These are phyloP conservation scores for Gobio occitaniae DNA, from an alignment of 2,797 vertebrate genomes.

Conservation along the genomic window DNA sequence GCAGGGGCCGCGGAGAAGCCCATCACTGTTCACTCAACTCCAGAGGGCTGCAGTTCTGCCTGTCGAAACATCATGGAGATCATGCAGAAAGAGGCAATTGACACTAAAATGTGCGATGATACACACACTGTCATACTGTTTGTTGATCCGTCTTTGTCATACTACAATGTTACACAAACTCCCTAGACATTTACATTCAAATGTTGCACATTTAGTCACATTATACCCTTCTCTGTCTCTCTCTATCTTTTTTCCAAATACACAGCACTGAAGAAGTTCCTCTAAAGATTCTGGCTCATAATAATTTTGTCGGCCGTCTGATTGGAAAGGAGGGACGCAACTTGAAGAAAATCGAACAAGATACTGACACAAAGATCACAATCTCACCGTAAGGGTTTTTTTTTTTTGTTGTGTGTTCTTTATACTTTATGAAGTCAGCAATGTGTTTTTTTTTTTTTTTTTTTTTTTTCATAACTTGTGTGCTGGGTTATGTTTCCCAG, in stretches of 20 bases:
- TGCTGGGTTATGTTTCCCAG: neutral
- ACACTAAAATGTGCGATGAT: conserved; percentile 91
- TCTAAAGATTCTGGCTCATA: conserved; percentile 97
- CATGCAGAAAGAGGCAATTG: conserved; percentile 98
- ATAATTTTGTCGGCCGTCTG: conserved; percentile 96
- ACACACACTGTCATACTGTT: neutral
- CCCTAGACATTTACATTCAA: neutral
- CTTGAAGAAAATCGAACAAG: conserved; percentile 97
- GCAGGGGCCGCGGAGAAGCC: conserved; percentile 98
- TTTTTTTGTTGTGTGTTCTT: neutral
- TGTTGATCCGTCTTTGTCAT: neutral
- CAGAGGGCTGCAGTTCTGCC: conserved; percentile 93
- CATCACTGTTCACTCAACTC: conserved; percentile 97
- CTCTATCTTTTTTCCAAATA: neutral
- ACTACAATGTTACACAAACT: neutral
- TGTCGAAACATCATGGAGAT: conserved; percentile 98
- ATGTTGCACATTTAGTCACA: neutral
- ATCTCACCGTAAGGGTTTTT: conserved; percentile 90
- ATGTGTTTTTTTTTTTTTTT: neutral
- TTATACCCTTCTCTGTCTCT: neutral
- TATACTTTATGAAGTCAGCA: neutral
- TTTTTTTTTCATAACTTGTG: neutral
- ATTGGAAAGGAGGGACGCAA: conserved; percentile 99
- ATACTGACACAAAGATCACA: conserved; percentile 98
- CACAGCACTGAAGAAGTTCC: conserved; percentile 97